Conservation (phyloP, 64 coral and sea anemone species). For the Cladopsammia gracilis region DNA sequence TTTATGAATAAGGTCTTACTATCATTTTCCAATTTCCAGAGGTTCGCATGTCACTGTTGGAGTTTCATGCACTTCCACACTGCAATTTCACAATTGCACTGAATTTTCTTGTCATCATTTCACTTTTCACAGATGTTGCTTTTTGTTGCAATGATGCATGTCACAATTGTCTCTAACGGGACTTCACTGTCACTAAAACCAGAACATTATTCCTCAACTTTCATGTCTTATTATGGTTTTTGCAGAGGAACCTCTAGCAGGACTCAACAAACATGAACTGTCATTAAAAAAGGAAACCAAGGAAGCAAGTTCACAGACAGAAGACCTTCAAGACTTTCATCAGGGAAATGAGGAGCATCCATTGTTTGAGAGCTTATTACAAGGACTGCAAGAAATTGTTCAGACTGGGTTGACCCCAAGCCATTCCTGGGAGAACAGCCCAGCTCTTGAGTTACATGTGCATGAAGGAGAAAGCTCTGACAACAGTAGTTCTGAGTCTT, state of each 20-base stretch:
- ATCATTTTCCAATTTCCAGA: too few species aligned
- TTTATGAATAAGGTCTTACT: too few species aligned
- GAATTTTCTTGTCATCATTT: too few species aligned
- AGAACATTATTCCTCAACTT: too few species aligned
- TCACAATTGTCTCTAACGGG: too few species aligned
- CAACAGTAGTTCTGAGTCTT: not conserved
- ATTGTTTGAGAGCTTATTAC: conserved; percentile 34
- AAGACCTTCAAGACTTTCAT: not conserved
- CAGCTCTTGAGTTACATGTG: not conserved
- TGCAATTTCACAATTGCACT: too few species aligned
- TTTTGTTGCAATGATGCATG: too few species aligned
- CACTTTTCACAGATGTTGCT: too few species aligned
- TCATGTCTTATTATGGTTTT: not conserved
- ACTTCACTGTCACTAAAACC: too few species aligned
- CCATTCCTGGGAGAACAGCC: not conserved
- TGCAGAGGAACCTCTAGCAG: conserved; percentile 16
- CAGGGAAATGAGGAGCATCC: not conserved
- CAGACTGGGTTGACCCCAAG: not conserved
- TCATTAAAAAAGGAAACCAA: not conserved
- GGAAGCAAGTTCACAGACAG: conserved; percentile 6
- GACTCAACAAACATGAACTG: conserved; percentile 43
- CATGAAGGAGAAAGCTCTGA: conserved; percentile 6
- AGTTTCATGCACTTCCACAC: too few species aligned
- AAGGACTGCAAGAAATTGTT: conserved; percentile 44
- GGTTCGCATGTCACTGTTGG: too few species aligned